phyloP scores from a whole-genome alignment of 2,797 vertebrate genomes.

The Silurus aristotelis region DNA sequence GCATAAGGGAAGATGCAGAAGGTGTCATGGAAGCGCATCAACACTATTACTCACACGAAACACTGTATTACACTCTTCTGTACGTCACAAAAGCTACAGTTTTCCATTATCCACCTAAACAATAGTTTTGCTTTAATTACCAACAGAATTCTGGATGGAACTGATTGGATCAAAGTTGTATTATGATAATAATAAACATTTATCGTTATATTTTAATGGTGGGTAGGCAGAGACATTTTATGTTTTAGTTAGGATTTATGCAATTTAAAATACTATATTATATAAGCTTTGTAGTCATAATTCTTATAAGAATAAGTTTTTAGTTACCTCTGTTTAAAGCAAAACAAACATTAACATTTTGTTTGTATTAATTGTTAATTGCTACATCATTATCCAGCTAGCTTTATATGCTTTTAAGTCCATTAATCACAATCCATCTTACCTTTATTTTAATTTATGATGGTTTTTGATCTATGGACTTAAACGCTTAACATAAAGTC shows the following conservation, averaged over 20 bases:
- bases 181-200: not conserved
- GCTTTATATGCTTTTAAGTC: not conserved
- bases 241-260: not conserved
- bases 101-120: not conserved
- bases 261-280: not conserved
- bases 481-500: not conserved
- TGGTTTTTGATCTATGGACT: too few species aligned
- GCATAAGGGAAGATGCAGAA: slow-evolving; percentile 38
- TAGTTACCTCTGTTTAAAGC: not conserved
- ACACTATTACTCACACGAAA: slow-evolving; percentile 43
- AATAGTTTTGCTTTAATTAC: not conserved
- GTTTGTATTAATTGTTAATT: not conserved
- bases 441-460: too few species aligned
- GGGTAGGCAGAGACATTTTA: not conserved
- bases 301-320: not conserved
- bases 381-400: not conserved
- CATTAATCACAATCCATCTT: not conserved
- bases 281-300: not conserved
- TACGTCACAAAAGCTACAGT: slow-evolving; percentile 19
- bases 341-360: not conserved
- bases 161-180: not conserved
- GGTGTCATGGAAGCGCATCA: slow-evolving; percentile 31
- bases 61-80: slow-evolving; percentile 28
- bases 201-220: not conserved
- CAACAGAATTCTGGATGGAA: not conserved